Base-by-base conservation (phyloP, 2,113 vertebrate species). In the Phylloscopus whistleri region DNA sequence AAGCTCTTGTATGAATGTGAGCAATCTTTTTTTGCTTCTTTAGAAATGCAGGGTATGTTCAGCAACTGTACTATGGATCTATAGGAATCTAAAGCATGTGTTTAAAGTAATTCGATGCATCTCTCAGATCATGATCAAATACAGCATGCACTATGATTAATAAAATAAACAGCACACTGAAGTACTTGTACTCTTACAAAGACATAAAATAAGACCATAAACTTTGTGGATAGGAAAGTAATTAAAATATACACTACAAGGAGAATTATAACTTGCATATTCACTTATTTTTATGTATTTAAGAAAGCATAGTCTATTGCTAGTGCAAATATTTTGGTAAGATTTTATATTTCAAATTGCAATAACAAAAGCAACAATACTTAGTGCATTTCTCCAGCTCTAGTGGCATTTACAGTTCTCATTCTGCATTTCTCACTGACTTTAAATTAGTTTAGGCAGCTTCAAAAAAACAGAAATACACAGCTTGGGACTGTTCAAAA, bases 1-100 rank as follows among this genome's bases (percentile, higher is more conserved):
- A 96, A 98, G 95, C 89, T 96, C 97, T 97, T 97, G 93, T 90
- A 97, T 96, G 98, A 99, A 99, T 98, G 98, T 90, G 93, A 98
- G 96, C 97, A 93, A 97, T 97, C 94, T 97, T 93, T 96, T 97
- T 95, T 95, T 85, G 94, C 95, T 96, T 83, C 96, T 96, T 97
- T 98, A 98, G 98, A 99, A 98, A 98, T 97, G 98, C 97, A 96
- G 98, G 97, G 98, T 98, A 99, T 98, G 98, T 95, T 98, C 97
- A 99, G 98, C 99, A 99, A 99, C 98, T 99, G 99, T 98, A 98
- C 94, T 91, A 98, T 97, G 98, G 98, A 98, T 98, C 98, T 98
- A 90, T 94, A 98, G 97, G 98, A 98, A 99, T 99, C 98, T 97
- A 93, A 98, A 98, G 97, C 97, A 99, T 98, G 98, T 95, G 97